Evolutionary conservation across 2,888 invertebrate species (phyloP), one percentile per base, ranked within the genome.

Genomic region (Endomychus coccineus): DNA sequence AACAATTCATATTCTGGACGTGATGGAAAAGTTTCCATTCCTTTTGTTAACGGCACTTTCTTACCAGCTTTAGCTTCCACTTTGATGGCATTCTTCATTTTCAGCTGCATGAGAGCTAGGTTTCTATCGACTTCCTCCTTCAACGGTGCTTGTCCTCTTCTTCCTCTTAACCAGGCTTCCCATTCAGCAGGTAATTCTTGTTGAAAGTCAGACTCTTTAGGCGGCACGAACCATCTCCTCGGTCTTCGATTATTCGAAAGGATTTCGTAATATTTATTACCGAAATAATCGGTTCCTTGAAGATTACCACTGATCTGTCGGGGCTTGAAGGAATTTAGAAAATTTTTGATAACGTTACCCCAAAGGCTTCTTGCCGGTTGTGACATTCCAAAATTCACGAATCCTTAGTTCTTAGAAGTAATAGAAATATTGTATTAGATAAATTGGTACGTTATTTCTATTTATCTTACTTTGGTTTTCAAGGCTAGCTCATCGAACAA

Each of bases 181-280:
- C 91, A 91, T 65, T 90, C 90, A 1, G 84, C 75, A 1, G 90
- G 85, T 50, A 86, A 57, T 53, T 85, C 83, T 55, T 81, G 77
- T 44, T 80, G 74, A 50, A 83, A 83, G 40, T 78, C 74, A 24
- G 71, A 70, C 11, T 75, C 73, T 27, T 70, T 68, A 0, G 69
- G 63, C 0, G 87, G 84, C 32, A 76, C 77, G 64, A 84, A 89
- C 79, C 81, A 87, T 31, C 89, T 68, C 1, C 73, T 70, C 0
- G 79, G 58, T 45, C 71, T 78, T 28, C 79, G 71, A 59, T 79
- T 80, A 0, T 81, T 81, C 31, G 75, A 69, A 16, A 80, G 77
- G 42, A 84, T 80, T 67, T 90, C 88, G 61, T 69, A 90, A 59
- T 86, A 91, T 56, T 77, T 75, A 53, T 86, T 91, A 1, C 90